Base-by-base conservation (phyloP, 2,888 invertebrate species). In the Auanema sp. region DNA sequence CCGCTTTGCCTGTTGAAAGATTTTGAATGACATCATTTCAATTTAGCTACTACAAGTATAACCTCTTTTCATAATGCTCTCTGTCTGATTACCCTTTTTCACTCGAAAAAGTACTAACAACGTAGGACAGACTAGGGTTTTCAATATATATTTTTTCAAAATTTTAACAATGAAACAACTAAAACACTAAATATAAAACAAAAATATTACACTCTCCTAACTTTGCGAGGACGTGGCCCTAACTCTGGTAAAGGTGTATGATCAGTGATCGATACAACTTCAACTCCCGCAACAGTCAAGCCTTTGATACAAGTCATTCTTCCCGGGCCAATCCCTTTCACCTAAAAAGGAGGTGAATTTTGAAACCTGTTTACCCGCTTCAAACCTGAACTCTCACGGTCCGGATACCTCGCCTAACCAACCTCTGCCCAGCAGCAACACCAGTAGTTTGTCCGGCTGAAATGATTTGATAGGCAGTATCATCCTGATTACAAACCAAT, bases 191-290 rank as follows among this genome's bases (percentile, higher is more conserved):
- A 6, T 33, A 55, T 8, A 14, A 5, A n/a, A 42, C 16, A 18
- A 25, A 55, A n/a, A 43, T 11, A 50, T 60, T 43, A 94, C 83
- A 94, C 85, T 86, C 91, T 89, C 81, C 90, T 89, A 60, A 89
- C 90, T 86, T 94, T 95, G 78, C 91, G 89, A 33, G 94, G 89
- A 67, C 94, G 87, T 2, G 90, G 90, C 52, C 83, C 84, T 41
- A 91, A 90, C 84, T 89, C 89, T 0, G 92, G 90, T 5, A 94
- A 90, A 59, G 87, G 89, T 0, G 96, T 95, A 77, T 87, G 89
- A 84, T 97, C 96, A n/a, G 95, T 93, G 59, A 97, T 89, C 6
- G 95, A 95, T 18, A 94, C 88, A 73, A 97, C 90, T 67, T 92
- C 89, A 43, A 95, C 83, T 14, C 96, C 96, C 56, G 91, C 90